phyloP scores from a whole-genome alignment of 2,888 invertebrate genomes.

The Drosophila robusta region DNA sequence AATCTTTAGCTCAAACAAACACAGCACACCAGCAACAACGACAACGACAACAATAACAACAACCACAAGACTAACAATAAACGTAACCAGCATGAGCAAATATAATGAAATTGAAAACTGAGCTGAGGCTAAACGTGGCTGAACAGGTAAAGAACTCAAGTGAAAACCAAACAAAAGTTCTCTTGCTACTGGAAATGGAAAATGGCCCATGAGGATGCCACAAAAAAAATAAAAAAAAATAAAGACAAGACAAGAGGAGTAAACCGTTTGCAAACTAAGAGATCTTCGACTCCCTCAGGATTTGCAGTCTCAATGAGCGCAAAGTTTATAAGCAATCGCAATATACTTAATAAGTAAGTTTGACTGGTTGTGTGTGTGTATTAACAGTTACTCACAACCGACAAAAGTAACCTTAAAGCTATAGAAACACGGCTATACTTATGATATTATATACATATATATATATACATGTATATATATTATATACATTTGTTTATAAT shows the following conservation, averaged over 20 bases:
- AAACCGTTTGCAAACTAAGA: conserved; percentile 47
- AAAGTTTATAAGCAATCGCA: conserved; percentile 64
- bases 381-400: conserved; percentile 7
- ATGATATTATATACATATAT: background rate
- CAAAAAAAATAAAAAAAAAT: conserved; percentile 1
- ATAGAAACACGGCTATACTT: conserved; percentile 2
- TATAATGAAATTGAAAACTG: conserved; percentile 72
- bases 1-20: conserved; percentile 56
- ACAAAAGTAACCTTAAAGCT: conserved; percentile 10
- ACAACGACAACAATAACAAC: conserved; percentile 31
- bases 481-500: background rate
- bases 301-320: conserved; percentile 40
- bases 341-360: conserved; percentile 54
- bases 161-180: conserved; percentile 57
- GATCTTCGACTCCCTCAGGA: conserved; percentile 39
- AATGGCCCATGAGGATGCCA: conserved; percentile 14
- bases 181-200: conserved; percentile 26
- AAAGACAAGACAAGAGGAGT: conserved; percentile 4
- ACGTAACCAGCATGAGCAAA: conserved; percentile 67
- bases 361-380: background rate
- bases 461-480: too few relatives aligned
- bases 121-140: conserved; percentile 44
- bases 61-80: conserved; percentile 29
- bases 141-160: conserved; percentile 49
- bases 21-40: conserved; percentile 21